These are phyloP conservation scores for Emmelina monodactyla DNA, from an alignment of 2,888 invertebrate genomes.

Conservation along the genomic window DNA sequence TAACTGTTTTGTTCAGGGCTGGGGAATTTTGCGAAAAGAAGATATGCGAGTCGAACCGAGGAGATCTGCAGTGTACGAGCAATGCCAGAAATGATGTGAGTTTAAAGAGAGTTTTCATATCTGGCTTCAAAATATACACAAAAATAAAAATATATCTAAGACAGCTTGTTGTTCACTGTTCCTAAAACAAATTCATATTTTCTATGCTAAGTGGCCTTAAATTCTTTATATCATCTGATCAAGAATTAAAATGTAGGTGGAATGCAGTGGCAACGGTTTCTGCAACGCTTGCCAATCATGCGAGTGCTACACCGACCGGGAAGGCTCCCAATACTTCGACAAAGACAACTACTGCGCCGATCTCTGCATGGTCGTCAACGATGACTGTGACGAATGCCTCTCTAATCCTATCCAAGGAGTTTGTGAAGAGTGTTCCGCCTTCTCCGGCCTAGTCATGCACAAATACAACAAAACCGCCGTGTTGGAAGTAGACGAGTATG, in stretches of 20 bases:
- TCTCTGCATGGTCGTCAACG: slow-evolving; percentile 29
- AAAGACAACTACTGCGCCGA: slow-evolving; percentile 31
- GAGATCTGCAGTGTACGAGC: slow-evolving; percentile 27
- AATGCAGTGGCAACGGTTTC: slow-evolving; percentile 42
- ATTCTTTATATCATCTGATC: no score
- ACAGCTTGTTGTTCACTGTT: neutral
- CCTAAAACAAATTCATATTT: no score
- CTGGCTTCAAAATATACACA: neutral
- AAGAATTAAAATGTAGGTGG: no score
- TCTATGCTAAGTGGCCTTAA: no score
- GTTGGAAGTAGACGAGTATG: slow-evolving; percentile 19
- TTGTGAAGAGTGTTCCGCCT: slow-evolving; percentile 18
- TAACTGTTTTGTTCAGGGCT: slow-evolving; percentile 24
- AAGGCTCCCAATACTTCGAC: slow-evolving; percentile 45
- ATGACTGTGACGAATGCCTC: slow-evolving; percentile 30
- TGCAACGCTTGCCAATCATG: slow-evolving; percentile 36
- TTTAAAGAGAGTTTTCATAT: slow-evolving; percentile 5
- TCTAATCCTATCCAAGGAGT: slow-evolving; percentile 18
- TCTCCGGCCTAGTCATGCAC: slow-evolving; percentile 13
- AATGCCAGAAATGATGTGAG: slow-evolving; percentile 26
- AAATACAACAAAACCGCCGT: slow-evolving; percentile 22
- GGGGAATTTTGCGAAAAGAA: slow-evolving; percentile 24
- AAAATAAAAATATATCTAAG: neutral
- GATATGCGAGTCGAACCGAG: slow-evolving; percentile 24
- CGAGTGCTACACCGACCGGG: slow-evolving; percentile 28